phyloP scores from a whole-genome alignment of 2,888 invertebrate genomes.

The Apeira syringaria region DNA sequence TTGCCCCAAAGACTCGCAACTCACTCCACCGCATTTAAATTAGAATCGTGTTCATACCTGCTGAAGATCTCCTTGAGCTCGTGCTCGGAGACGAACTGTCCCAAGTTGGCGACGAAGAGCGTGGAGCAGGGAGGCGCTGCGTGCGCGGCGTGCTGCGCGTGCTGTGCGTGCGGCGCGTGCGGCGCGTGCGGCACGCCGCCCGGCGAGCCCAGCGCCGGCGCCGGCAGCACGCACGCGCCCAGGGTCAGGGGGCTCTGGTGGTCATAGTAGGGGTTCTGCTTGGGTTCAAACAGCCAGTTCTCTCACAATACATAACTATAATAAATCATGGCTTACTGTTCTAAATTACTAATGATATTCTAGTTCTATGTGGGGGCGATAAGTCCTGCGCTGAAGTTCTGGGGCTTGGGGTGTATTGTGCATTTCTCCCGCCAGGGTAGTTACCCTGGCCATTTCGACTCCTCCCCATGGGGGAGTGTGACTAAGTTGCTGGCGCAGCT shows the following conservation, averaged over 20 bases:
- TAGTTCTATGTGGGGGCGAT: too few relatives aligned
- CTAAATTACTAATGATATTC: too few relatives aligned
- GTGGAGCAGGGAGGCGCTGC: slow-evolving; percentile 97
- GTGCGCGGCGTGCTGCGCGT: slow-evolving; percentile 77
- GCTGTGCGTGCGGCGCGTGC: slow-evolving; percentile 88
- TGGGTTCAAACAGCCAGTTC: slow-evolving; percentile 18
- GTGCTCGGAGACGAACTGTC: slow-evolving; percentile 98
- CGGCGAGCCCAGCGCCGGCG: slow-evolving; percentile 96
- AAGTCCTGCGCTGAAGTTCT: too few relatives aligned
- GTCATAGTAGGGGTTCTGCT: slow-evolving; percentile 48
- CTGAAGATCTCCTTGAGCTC: slow-evolving; percentile 99
- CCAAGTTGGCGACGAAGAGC: slow-evolving; percentile 98
- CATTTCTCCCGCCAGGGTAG: too few relatives aligned
- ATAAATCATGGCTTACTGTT: too few relatives aligned
- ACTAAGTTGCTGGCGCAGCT: too few relatives aligned
- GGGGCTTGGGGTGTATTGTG: too few relatives aligned
- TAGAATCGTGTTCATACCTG: slow-evolving; percentile 85
- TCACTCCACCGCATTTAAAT: too few relatives aligned
- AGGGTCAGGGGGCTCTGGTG: slow-evolving; percentile 78
- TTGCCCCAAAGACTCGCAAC: too few relatives aligned
- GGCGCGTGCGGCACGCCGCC: slow-evolving; percentile 86
- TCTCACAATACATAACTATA: neutral
- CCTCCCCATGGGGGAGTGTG: too few relatives aligned
- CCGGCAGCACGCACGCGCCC: slow-evolving; percentile 94
- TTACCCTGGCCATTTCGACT: too few relatives aligned